Percentiles rank a stretch among this genome's conserved stretches.
phyloP scores from a whole-genome alignment of 2,888 invertebrate genomes.

The Acanthopleura granulata region DNA sequence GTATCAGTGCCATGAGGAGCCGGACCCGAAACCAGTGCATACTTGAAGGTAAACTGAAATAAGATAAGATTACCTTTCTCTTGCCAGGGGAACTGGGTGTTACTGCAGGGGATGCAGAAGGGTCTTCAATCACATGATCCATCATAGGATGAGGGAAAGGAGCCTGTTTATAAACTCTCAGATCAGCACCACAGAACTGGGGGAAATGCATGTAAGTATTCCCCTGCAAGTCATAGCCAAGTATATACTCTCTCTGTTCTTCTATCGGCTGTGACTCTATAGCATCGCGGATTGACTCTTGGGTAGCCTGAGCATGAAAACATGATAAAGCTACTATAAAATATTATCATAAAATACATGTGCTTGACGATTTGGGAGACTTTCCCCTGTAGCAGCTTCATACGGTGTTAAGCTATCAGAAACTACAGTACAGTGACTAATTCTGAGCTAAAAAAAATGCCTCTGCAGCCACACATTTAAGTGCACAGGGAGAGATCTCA shows the following conservation, averaged over 20 bases:
- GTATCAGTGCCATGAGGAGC: no score
- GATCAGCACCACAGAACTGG: slow-evolving; percentile 73
- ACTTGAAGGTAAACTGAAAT: neutral
- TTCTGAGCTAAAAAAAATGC: neutral
- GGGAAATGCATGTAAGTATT: slow-evolving; percentile 74
- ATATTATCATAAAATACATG: neutral
- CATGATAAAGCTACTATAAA: neutral
- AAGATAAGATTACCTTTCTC: neutral
- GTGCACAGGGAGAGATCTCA: no score
- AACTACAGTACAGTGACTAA: no score
- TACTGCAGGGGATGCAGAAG: neutral
- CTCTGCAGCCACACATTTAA: no score
- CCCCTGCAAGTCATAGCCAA: slow-evolving; percentile 73
- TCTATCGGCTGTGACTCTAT: slow-evolving; percentile 71
- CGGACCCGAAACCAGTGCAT: no score
- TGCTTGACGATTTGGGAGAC: neutral
- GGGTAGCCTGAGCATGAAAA: slow-evolving; percentile 69
- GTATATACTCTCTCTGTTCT: slow-evolving; percentile 70
- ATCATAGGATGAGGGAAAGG: slow-evolving; percentile 53
- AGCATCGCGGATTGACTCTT: slow-evolving; percentile 73
- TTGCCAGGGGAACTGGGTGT: neutral
- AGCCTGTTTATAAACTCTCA: slow-evolving; percentile 72
- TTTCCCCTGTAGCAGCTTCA: neutral
- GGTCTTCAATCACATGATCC: slow-evolving; percentile 25
- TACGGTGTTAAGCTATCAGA: neutral